A percentile compares a stretch with the other conserved stretches of the same genome.
phyloP scores from a whole-genome alignment of 2,113 vertebrate genomes.

The Vombatus ursinus region DNA sequence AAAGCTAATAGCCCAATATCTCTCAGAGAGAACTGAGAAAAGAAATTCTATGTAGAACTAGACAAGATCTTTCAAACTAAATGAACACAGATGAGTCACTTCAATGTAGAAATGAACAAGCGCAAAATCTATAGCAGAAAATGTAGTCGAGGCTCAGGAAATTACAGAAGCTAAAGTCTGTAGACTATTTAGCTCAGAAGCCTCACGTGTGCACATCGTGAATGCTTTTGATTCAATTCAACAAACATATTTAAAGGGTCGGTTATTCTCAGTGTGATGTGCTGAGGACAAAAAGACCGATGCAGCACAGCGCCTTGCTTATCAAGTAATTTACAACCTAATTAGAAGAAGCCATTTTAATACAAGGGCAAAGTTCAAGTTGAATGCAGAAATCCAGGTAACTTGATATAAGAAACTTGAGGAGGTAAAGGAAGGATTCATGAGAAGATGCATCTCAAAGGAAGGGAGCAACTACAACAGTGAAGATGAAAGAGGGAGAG shows the following conservation, averaged over 20 bases:
- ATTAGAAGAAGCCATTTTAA: too few species aligned
- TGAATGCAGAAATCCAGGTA: too few species aligned
- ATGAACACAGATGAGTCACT: background rate
- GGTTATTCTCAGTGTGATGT: background rate
- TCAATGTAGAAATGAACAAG: background rate
- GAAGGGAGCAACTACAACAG: too few species aligned
- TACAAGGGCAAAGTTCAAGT: too few species aligned
- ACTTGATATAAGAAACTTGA: too few species aligned
- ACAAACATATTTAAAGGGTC: background rate
- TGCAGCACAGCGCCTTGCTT: too few species aligned
- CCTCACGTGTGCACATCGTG: background rate
- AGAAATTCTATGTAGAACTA: background rate
- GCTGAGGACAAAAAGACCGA: too few species aligned
- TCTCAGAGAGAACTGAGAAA: background rate
- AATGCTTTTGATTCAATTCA: background rate
- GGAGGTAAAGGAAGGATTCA: too few species aligned
- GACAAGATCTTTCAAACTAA: background rate
- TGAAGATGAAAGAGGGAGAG: too few species aligned
- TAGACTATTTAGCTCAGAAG: background rate
- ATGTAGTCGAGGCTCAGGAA: background rate
- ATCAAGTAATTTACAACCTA: too few species aligned
- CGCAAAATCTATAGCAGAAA: background rate
- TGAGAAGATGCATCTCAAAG: too few species aligned
- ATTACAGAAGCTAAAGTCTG: background rate
- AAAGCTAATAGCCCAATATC: background rate